A percentile compares a stretch with the other conserved stretches of the same genome.
Evolutionary conservation across 2,113 vertebrate species (phyloP).

Genomic region (Symphodus melops): DNA sequence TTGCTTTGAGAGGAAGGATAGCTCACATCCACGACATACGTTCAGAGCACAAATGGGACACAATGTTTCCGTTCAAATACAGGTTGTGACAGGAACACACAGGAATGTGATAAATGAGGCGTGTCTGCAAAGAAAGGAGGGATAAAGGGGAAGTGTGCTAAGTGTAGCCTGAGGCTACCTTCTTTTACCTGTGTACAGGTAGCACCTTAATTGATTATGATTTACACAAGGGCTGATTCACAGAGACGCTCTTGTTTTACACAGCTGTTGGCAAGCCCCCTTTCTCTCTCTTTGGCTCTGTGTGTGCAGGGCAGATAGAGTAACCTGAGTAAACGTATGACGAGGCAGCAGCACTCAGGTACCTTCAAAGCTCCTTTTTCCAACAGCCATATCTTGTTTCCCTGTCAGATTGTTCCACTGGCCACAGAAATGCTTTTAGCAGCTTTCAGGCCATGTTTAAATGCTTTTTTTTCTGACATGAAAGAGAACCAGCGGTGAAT

Average conservation of each 20-base stretch:
- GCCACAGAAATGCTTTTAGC: conserved; percentile 21
- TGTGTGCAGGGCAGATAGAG: conserved; percentile 21
- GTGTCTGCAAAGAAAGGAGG: conserved; percentile 16
- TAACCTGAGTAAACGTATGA: conserved; percentile 60
- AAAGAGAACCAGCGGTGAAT: conserved; percentile 28
- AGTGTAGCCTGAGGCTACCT: conserved; percentile 55
- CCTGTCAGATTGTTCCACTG: conserved; percentile 46
- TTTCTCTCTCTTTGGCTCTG: not conserved
- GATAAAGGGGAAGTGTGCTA: conserved; percentile 16
- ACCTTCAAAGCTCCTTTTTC: conserved; percentile 65
- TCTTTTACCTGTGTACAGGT: conserved; percentile 41
- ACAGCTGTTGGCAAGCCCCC: not conserved
- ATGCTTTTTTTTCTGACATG: conserved; percentile 52
- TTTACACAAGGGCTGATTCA: conserved; percentile 71
- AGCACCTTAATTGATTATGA: conserved; percentile 27
- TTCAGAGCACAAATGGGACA: conserved; percentile 10
- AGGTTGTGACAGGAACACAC: conserved; percentile 53
- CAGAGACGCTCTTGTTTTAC: conserved; percentile 18
- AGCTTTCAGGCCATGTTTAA: conserved; percentile 26
- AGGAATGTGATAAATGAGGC: conserved; percentile 46
- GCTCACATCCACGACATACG: not conserved
- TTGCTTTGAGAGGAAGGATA: not conserved
- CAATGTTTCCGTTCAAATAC: conserved; percentile 16
- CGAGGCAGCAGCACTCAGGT: conserved; percentile 47
- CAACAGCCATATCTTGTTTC: conserved; percentile 56